A percentile compares a stretch with the other conserved stretches of the same genome.
phyloP scores from a whole-genome alignment of 2,888 invertebrate genomes.

The Epicampocera succincta region DNA sequence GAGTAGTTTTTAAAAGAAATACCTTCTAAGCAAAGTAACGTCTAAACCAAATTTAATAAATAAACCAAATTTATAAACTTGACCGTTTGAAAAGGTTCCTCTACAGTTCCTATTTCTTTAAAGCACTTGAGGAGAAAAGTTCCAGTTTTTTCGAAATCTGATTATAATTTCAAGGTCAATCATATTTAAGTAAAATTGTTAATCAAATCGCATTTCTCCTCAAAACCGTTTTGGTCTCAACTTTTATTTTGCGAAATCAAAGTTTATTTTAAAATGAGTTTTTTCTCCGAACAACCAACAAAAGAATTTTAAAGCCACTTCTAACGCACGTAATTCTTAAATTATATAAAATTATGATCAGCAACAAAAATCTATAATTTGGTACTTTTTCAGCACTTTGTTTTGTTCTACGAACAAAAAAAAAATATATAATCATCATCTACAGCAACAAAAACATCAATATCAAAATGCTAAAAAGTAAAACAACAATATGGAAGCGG shows the following conservation, averaged over 20 bases:
- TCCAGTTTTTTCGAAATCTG: too few relatives aligned
- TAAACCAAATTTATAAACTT: too few relatives aligned
- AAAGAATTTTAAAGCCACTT: slow-evolving; percentile 29
- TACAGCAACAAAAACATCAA: slow-evolving; percentile 12
- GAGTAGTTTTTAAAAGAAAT: too few relatives aligned
- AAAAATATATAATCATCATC: slow-evolving; percentile 35
- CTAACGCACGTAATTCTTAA: slow-evolving; percentile 66
- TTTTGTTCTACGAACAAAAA: slow-evolving; percentile 24
- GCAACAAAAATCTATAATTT: slow-evolving; percentile 66
- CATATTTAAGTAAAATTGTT: too few relatives aligned
- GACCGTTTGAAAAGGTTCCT: too few relatives aligned
- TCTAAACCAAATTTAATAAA: too few relatives aligned
- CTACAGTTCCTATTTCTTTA: too few relatives aligned
- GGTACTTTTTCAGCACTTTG: slow-evolving; percentile 29
- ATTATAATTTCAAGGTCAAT: too few relatives aligned
- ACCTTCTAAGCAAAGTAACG: too few relatives aligned
- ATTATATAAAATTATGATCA: slow-evolving; percentile 69
- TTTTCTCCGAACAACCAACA: not conserved
- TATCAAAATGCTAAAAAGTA: slow-evolving; percentile 27
- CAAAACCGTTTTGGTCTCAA: not conserved
- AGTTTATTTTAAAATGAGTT: not conserved
- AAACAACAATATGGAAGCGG: slow-evolving; percentile 31
- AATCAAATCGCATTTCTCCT: not conserved
- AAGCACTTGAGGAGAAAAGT: too few relatives aligned
- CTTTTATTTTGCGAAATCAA: not conserved